A percentile compares a stretch with the other conserved stretches of the same genome.
Evolutionary conservation across 1,140 invertebrate species (phyloP).

Genomic region (Ectropis grisescens): DNA sequence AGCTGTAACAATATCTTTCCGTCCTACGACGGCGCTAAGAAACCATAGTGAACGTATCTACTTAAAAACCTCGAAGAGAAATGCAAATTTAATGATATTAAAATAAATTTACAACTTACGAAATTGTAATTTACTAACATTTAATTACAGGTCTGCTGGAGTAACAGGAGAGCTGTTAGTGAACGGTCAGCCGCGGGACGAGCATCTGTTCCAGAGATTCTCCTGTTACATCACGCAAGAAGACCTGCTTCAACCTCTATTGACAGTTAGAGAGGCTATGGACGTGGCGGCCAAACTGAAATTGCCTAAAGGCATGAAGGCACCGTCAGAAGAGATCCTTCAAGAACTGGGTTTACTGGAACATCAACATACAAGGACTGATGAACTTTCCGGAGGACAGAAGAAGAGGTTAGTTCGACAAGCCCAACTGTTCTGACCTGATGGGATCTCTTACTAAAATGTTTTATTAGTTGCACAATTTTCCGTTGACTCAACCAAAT

Average conservation of each 20-base stretch:
- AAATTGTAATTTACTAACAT: no score
- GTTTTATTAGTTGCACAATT: no score
- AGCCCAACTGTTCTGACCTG: no score
- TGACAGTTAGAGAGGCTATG: constrained; percentile 89
- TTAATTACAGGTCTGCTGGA: constrained; percentile 63
- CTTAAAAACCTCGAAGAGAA: no score
- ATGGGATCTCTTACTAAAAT: no score
- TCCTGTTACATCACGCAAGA: constrained; percentile 93
- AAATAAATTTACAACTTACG: no score
- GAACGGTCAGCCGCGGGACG: constrained; percentile 46
- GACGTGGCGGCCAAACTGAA: constrained; percentile 87
- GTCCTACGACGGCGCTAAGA: no score
- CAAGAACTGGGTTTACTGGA: constrained; percentile 73
- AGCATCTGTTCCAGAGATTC: constrained; percentile 63
- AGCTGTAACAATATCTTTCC: no score
- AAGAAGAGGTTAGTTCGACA: constrained; percentile 73
- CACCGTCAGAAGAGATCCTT: constrained; percentile 68
- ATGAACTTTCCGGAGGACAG: constrained; percentile 81
- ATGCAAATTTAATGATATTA: no score
- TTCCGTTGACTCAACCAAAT: no score
- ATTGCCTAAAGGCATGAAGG: constrained; percentile 53
- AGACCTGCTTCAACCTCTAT: constrained; percentile 84
- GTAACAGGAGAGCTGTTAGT: constrained; percentile 68
- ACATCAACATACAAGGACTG: constrained; percentile 75
- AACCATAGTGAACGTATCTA: no score